Evolutionary conservation across 2,797 vertebrate genomes (phyloP).

Genomic region (Rhinogobio ventralis): DNA sequence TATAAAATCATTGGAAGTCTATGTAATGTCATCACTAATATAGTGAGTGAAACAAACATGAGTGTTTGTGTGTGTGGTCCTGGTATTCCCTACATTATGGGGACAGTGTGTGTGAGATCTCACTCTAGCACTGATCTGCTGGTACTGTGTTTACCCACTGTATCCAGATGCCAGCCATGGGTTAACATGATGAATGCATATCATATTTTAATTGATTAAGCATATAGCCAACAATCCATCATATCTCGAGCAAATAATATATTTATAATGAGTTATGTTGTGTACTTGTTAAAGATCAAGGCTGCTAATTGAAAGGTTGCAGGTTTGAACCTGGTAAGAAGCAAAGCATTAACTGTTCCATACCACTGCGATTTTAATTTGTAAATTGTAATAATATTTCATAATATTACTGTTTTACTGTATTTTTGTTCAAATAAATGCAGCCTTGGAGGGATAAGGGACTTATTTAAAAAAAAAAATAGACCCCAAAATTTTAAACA

Average conservation of each 20-base stretch:
- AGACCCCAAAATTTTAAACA: neutral
- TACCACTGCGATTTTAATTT: neutral
- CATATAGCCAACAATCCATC: conserved; percentile 6
- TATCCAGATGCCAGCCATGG: neutral
- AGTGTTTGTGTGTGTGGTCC: neutral
- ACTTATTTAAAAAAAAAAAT: neutral
- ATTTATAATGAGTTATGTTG: neutral
- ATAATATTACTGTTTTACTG: too few species aligned
- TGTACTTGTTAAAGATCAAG: conserved; percentile 5
- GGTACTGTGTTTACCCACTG: conserved; percentile 4
- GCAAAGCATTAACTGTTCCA: neutral
- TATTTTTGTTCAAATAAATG: too few species aligned
- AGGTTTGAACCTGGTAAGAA: neutral
- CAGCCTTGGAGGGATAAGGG: neutral
- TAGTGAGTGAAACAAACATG: too few species aligned
- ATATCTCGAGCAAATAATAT: neutral
- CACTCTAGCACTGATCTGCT: neutral
- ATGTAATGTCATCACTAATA: too few species aligned
- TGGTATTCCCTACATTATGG: too few species aligned
- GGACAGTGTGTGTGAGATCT: neutral
- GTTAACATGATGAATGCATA: conserved; percentile 29
- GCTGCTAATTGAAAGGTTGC: neutral
- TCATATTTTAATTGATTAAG: conserved; percentile 8
- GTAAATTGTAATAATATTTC: too few species aligned
- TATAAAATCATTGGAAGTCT: too few species aligned